A percentile compares a stretch with the other conserved stretches of the same genome.
phyloP scores from a whole-genome alignment of 1,140 invertebrate genomes.

The Micrasema longulum region DNA sequence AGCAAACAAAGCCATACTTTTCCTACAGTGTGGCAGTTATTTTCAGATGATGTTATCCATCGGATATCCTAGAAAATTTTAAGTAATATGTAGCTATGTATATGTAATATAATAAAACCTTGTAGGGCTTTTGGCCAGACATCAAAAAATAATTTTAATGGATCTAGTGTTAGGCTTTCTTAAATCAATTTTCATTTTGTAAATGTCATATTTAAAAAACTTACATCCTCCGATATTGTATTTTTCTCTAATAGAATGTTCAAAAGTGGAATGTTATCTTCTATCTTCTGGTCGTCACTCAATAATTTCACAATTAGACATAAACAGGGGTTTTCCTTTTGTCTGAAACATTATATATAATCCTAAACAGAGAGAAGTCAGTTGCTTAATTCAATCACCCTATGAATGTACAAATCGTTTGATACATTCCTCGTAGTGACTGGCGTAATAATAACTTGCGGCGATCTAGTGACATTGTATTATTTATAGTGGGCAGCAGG shows the following conservation, averaged over 20 bases:
- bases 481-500: too few relatives aligned
- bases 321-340: constrained; percentile 35
- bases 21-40: constrained; percentile 24
- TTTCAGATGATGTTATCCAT: constrained; percentile 28
- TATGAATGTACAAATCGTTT: too few relatives aligned
- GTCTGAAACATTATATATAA: constrained; percentile 23
- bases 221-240: constrained; percentile 43
- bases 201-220: background rate
- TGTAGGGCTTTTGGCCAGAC: too few relatives aligned
- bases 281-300: constrained; percentile 39
- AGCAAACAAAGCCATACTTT: constrained; percentile 39
- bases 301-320: constrained; percentile 44
- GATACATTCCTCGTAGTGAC: too few relatives aligned
- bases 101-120: background rate
- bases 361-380: too few relatives aligned
- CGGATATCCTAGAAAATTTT: constrained; percentile 33
- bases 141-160: too few relatives aligned
- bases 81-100: background rate
- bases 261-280: constrained; percentile 51
- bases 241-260: constrained; percentile 50
- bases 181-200: too few relatives aligned
- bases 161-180: too few relatives aligned
- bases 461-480: too few relatives aligned
- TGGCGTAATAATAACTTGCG: too few relatives aligned
- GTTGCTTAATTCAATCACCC: too few relatives aligned